Evolutionary conservation across 2,888 invertebrate species (phyloP), one percentile per base, ranked within the genome.

Genomic region (Belgica antarctica): DNA sequence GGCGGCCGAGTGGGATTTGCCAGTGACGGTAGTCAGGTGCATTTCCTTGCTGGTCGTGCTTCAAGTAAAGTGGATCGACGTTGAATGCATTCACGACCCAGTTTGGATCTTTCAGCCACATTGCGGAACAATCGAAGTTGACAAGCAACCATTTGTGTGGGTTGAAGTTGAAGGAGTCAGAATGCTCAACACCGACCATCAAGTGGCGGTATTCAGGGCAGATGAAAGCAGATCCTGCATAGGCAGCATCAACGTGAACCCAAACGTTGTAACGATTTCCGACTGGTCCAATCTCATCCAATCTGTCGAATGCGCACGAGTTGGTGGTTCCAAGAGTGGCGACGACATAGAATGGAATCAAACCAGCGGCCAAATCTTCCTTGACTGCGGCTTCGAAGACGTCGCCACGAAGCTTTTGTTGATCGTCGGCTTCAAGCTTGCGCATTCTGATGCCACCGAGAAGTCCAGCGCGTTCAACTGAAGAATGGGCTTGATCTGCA

Each of bases 71-170:
- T 0, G 98, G 98, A 80, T 99, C 97, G 0, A 99, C 97, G 74
- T 96, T 97, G 79, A 99, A 93, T 0, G 98, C 96, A 75, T 95
- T 90, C 0, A 96, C 91, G 70, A 99, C 86, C 84, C 92, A 91
- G 62, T 89, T 86, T 72, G 93, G 92, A 76, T 93, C 87, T 76
- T 92, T 93, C 2, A 94, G 82, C 98, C 98, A 99, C 92, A 99
- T 90, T 0, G 97, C 89, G 10, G 98, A 98, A 78, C 98, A 99
- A 80, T 99, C 99, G 75, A 98, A 99, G 80, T 96, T 98, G n/a
- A 98, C 94, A 74, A 98, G 80, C 86, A 99, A 83, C 98, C 98
- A 99, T 81, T 99, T 99, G 80, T 98, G 98, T 0, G 99, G 98
- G 78, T 99, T 99, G 77, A 98, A 96, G 80, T 98, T 97, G 79